Conservation (phyloP, 1,140 invertebrate species). For the Drosophila kanapiae region DNA sequence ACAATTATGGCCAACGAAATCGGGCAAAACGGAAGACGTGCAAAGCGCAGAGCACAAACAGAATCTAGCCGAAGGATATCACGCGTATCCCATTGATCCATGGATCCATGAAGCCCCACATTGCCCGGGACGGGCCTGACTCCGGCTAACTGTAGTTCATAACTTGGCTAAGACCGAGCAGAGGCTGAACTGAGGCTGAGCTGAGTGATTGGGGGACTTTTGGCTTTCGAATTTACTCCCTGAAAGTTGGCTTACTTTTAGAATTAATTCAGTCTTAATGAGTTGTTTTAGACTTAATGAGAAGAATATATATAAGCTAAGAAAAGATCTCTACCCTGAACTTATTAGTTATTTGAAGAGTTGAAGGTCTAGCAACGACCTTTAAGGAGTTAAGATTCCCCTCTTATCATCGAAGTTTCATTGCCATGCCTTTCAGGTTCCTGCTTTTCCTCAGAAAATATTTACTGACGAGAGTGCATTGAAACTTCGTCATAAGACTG, state of each 20-base stretch:
- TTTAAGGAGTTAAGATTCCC: background rate
- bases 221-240: slow-evolving; percentile 29
- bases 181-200: background rate
- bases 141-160: slow-evolving; percentile 79
- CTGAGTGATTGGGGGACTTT: slow-evolving; percentile 74
- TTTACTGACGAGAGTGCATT: slow-evolving; percentile 9
- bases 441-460: background rate
- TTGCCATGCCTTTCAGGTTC: too few species aligned
- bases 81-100: slow-evolving; percentile 85
- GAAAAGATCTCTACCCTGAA: background rate
- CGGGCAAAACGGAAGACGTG: slow-evolving; percentile 78
- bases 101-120: slow-evolving; percentile 84
- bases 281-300: background rate
- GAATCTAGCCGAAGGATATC: slow-evolving; percentile 84
- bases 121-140: slow-evolving; percentile 37
- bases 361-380: background rate
- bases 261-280: background rate
- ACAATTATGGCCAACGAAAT: slow-evolving; percentile 79
- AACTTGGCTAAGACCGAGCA: slow-evolving; percentile 54
- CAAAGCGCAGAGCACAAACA: slow-evolving; percentile 67
- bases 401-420: accelerated
- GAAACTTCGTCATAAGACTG: background rate
- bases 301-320: background rate
- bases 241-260: background rate
- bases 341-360: background rate